Conservation (phyloP, 2,113 vertebrate species). For the Trinectes maculatus region DNA sequence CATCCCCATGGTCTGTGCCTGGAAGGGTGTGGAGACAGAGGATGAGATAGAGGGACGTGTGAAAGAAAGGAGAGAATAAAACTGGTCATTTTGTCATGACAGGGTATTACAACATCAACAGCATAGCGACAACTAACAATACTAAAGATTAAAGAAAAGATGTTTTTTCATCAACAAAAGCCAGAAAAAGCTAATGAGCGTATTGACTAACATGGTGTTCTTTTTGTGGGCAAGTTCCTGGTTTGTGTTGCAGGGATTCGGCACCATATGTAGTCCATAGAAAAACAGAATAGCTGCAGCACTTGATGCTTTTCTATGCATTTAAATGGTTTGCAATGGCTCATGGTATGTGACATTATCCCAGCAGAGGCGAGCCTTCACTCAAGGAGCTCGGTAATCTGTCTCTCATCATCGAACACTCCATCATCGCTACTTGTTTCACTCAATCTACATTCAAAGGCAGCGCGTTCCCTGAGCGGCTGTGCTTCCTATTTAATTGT, state of each 20-base stretch:
- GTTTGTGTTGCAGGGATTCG: conserved; percentile 3
- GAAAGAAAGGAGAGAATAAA: conserved; percentile 40
- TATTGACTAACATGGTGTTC: conserved; percentile 22
- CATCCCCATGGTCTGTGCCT: conserved; percentile 99
- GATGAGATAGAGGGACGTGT: conserved; percentile 28
- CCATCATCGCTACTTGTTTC: conserved; percentile 69
- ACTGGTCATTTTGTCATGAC: conserved; percentile 43
- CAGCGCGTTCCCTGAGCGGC: conserved; percentile 58
- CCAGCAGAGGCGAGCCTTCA: conserved; percentile 51
- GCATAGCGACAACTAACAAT: conserved; percentile 36
- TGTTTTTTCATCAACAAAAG: background rate
- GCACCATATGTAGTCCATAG: conserved; percentile 34
- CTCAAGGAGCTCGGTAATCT: conserved; percentile 65
- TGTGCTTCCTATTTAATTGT: conserved; percentile 75
- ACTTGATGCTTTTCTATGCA: conserved; percentile 59
- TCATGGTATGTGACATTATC: conserved; percentile 24
- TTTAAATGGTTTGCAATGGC: conserved; percentile 61
- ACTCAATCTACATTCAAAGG: conserved; percentile 72
- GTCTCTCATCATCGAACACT: conserved; percentile 51
- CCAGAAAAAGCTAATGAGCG: conserved; percentile 27
- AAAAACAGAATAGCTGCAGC: conserved; percentile 23
- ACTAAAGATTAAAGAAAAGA: conserved; percentile 10
- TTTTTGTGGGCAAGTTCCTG: conserved; percentile 15
- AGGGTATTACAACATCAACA: conserved; percentile 53
- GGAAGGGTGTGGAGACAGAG: conserved; percentile 47